These are phyloP conservation scores for Melanerpes aurifrons DNA, from an alignment of 2,113 vertebrate genomes.

Conservation along the genomic window DNA sequence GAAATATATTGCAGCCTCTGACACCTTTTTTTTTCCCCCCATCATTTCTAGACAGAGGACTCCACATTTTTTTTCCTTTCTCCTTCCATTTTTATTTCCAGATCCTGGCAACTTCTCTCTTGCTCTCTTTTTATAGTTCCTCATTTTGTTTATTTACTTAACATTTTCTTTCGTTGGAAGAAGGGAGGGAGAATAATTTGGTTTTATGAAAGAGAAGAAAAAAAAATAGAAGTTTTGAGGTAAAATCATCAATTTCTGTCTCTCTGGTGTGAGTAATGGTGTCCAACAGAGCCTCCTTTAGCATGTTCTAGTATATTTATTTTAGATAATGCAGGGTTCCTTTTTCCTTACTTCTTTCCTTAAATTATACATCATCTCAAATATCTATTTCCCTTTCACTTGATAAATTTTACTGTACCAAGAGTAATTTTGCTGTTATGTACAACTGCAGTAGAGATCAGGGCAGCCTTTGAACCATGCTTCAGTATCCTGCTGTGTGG, in stretches of 20 bases:
- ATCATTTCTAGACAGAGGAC: conserved; percentile 79
- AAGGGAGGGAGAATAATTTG: not conserved
- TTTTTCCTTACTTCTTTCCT: conserved; percentile 64
- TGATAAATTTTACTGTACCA: conserved; percentile 74
- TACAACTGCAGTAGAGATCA: conserved; percentile 35
- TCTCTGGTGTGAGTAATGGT: conserved; percentile 69
- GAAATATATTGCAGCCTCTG: conserved; percentile 94
- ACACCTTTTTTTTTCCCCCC: conserved; percentile 87
- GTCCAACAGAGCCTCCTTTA: conserved; percentile 55
- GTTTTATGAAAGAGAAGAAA: not conserved
- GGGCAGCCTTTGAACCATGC: conserved; percentile 4
- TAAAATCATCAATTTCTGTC: conserved; percentile 63
- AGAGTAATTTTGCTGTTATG: conserved; percentile 69
- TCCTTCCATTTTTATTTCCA: conserved; percentile 68
- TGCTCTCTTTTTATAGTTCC: conserved; percentile 78
- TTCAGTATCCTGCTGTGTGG: not conserved
- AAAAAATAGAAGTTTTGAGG: conserved; percentile 54
- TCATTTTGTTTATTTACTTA: conserved; percentile 72
- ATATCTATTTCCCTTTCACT: conserved; percentile 74
- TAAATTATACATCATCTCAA: conserved; percentile 77
- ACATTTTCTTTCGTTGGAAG: conserved; percentile 12
- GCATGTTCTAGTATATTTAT: conserved; percentile 68
- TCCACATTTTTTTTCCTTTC: not conserved
- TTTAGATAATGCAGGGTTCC: conserved; percentile 74
- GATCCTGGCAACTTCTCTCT: conserved; percentile 73